Evolutionary conservation across 2,797 vertebrate species (phyloP).

Genomic region (Pseudotriccus pelzelni): DNA sequence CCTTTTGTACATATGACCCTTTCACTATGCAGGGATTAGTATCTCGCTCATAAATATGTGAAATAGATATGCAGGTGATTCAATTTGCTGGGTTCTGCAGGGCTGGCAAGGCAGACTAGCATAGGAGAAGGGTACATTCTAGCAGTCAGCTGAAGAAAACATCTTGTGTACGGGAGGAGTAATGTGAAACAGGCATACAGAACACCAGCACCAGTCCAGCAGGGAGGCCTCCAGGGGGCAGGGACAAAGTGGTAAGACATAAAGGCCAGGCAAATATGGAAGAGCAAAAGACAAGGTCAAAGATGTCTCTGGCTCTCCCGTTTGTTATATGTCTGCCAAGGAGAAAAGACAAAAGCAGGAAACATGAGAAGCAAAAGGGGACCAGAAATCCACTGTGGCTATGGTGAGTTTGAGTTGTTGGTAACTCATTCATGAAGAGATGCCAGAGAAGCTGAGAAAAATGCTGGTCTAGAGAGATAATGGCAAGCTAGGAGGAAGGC

Average conservation of each 20-base stretch:
- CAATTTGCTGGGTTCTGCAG: conserved; percentile 14
- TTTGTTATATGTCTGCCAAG: background rate
- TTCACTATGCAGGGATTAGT: conserved; percentile 47
- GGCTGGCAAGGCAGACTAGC: background rate
- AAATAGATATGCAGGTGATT: conserved; percentile 37
- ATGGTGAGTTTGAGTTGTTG: background rate
- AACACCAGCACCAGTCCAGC: background rate
- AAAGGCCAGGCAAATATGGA: background rate
- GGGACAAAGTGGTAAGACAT: background rate
- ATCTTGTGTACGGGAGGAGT: background rate
- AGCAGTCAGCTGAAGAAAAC: conserved; percentile 13
- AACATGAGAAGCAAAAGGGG: background rate
- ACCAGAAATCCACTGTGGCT: background rate
- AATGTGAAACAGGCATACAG: background rate
- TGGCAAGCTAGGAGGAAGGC: background rate
- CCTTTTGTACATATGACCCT: conserved; percentile 8
- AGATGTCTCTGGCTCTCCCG: background rate
- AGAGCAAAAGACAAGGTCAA: background rate
- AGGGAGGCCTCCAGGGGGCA: background rate
- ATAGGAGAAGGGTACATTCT: background rate
- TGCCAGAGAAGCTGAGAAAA: background rate
- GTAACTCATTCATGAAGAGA: background rate
- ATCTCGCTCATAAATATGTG: conserved; percentile 28
- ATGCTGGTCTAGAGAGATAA: background rate
- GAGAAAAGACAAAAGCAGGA: background rate